A percentile compares a stretch with the other conserved stretches of the same genome.
phyloP scores from a whole-genome alignment of 1,140 invertebrate genomes.

The Brachionus calyciflorus region DNA sequence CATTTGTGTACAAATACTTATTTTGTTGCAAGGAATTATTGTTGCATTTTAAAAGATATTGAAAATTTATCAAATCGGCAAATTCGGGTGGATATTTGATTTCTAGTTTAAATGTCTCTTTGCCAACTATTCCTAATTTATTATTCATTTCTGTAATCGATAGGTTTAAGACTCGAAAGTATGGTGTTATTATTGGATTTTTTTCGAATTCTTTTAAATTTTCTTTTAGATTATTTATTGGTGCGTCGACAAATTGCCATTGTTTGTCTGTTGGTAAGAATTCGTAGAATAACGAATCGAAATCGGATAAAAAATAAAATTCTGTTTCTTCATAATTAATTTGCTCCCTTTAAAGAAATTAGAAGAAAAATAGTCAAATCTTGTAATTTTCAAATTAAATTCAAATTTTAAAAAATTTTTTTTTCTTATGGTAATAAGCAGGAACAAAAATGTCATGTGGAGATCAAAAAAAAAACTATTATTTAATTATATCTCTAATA shows the following conservation, averaged over 20 bases:
- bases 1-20: neutral
- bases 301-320: constrained; percentile 45
- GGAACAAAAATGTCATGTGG: too few relatives aligned
- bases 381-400: neutral
- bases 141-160: neutral
- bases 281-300: constrained; percentile 34
- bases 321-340: constrained; percentile 36
- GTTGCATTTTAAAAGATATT: neutral
- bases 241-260: constrained; percentile 24
- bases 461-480: too few relatives aligned
- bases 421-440: too few relatives aligned
- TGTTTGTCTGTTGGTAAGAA: constrained; percentile 41
- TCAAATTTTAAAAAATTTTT: too few relatives aligned
- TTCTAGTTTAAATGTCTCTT: constrained; percentile 12
- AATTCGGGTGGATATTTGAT: constrained; percentile 35
- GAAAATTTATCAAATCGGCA: constrained; percentile 5
- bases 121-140: neutral
- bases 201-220: constrained; percentile 41
- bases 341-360: neutral
- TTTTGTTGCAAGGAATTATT: neutral
- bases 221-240: constrained; percentile 1
- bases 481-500: too few relatives aligned
- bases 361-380: neutral
- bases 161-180: constrained; percentile 35
- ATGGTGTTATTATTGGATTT: constrained; percentile 25